These are phyloP conservation scores for Euwallacea fornicatus DNA, from an alignment of 1,140 invertebrate species.

Conservation along the genomic window DNA sequence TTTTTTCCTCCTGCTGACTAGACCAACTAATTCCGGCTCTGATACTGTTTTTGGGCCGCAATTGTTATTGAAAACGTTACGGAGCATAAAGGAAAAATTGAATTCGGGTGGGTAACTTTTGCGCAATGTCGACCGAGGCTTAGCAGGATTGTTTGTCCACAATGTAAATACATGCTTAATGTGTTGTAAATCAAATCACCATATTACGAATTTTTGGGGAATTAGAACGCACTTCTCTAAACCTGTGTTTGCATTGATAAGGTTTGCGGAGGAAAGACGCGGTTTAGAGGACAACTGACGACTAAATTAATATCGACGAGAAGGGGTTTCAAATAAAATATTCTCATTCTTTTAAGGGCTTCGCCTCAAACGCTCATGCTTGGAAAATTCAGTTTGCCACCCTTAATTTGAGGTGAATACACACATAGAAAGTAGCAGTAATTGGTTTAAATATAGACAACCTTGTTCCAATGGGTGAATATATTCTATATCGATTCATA, in stretches of 20 bases:
- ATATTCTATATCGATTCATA: conserved; percentile 12
- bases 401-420: conserved; percentile 13
- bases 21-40: neutral
- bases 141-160: conserved; percentile 7
- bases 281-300: no score
- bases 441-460: conserved; percentile 20
- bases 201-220: no score
- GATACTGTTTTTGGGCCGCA: conserved; percentile 1
- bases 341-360: no score
- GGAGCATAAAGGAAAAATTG: conserved; percentile 9
- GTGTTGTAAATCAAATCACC: no score
- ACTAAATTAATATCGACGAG: no score
- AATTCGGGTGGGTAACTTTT: conserved; percentile 2
- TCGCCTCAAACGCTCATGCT: no score
- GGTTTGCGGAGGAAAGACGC: no score
- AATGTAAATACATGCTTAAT: conserved; percentile 5
- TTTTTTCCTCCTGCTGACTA: no score
- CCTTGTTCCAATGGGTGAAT: conserved; percentile 12
- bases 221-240: no score
- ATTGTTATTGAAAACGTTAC: conserved; percentile 3
- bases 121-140: neutral
- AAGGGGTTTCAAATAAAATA: no score
- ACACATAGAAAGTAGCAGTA: conserved; percentile 1
- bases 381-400: neutral
- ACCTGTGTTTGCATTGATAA: no score